phyloP scores from a whole-genome alignment of 1,140 invertebrate species.

The Drosophila carrolli region DNA sequence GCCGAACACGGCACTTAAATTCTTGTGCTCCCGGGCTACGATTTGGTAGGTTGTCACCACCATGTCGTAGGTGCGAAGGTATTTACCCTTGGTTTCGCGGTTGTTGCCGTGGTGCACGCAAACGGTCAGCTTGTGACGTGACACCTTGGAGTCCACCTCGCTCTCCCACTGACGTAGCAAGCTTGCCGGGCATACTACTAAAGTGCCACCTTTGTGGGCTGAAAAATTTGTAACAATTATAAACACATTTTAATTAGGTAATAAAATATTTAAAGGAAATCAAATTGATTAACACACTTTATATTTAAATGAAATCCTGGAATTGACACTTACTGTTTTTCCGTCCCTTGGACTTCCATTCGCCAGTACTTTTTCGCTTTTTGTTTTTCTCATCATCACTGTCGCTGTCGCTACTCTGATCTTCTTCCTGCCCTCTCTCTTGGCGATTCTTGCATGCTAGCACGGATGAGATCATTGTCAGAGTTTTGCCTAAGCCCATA shows the following conservation, averaged over 20 bases:
- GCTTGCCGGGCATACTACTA: constrained; percentile 95
- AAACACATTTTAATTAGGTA: too few species aligned
- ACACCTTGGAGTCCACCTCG: constrained; percentile 90
- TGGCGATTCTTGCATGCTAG: constrained; percentile 84
- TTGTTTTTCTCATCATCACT: constrained; percentile 65
- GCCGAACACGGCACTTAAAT: constrained; percentile 64
- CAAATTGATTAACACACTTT: too few species aligned
- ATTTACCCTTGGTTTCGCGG: constrained; percentile 88
- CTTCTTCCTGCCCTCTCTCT: constrained; percentile 38
- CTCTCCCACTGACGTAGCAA: constrained; percentile 93
- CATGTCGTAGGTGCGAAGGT: constrained; percentile 88
- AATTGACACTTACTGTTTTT: constrained; percentile 67
- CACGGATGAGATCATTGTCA: constrained; percentile 95
- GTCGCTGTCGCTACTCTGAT: constrained; percentile 51
- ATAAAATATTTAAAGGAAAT: too few species aligned
- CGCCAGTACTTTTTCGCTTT: constrained; percentile 49
- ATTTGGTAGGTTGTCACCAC: constrained; percentile 93
- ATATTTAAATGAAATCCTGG: neutral
- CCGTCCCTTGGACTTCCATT: constrained; percentile 74
- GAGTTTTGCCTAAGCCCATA: constrained; percentile 97
- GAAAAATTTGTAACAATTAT: neutral
- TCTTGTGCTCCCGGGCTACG: constrained; percentile 86
- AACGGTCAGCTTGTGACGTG: constrained; percentile 87
- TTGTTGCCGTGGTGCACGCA: constrained; percentile 93
- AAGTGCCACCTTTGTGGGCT: constrained; percentile 88